Evolutionary conservation across 2,888 invertebrate species (phyloP).

Genomic region (Caenorhabditis panamensis): DNA sequence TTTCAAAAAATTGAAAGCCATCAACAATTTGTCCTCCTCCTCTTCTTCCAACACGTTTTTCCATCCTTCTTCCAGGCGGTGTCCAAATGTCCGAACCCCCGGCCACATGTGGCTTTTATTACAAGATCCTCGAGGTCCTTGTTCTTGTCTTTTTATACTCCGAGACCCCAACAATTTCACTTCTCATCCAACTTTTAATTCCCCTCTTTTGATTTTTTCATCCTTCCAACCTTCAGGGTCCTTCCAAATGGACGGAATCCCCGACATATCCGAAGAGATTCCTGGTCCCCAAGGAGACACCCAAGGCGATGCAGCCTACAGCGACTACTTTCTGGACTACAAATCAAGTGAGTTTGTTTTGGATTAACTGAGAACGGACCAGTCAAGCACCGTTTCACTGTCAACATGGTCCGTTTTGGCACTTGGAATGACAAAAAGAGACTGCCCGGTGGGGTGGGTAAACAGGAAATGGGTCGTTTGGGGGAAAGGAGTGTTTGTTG

Average conservation of each 20-base stretch:
- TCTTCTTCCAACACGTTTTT: too few relatives aligned
- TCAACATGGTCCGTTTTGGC: background rate
- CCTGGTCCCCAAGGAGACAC: conserved; percentile 37
- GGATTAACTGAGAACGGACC: conserved; percentile 13
- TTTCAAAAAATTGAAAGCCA: too few relatives aligned
- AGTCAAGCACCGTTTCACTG: conserved; percentile 34
- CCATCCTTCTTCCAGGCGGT: too few relatives aligned
- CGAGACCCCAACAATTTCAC: conserved; percentile 5
- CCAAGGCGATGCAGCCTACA: conserved; percentile 61
- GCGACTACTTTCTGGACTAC: conserved; percentile 76
- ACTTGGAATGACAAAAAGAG: conserved; percentile 22
- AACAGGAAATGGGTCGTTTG: conserved; percentile 16
- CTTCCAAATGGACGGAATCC: conserved; percentile 5
- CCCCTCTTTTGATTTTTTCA: background rate
- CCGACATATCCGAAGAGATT: conserved; percentile 5
- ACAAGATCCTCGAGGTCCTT: conserved; percentile 19
- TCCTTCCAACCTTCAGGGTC: background rate
- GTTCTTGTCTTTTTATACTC: conserved; percentile 34
- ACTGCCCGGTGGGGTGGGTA: conserved; percentile 18
- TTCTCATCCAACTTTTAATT: background rate
- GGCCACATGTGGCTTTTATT: conserved; percentile 60
- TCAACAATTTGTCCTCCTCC: too few relatives aligned
- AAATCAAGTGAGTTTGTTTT: conserved; percentile 68
- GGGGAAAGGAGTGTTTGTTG: background rate
- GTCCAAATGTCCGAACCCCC: too few relatives aligned